phyloP scores from a whole-genome alignment of 2,888 invertebrate species.

The Hoplodrina blanda region DNA sequence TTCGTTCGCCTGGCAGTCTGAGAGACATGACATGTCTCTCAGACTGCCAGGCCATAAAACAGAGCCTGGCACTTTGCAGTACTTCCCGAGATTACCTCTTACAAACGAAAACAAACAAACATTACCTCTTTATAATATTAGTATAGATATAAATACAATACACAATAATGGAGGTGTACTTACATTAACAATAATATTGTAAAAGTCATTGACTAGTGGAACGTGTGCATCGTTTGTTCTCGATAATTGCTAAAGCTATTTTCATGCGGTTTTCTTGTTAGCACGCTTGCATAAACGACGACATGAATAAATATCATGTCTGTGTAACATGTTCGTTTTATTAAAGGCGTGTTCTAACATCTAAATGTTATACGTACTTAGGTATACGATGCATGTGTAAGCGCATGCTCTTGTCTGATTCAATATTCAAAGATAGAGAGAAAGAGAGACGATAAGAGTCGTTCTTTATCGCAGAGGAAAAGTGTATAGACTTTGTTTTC shows the following conservation, averaged over 20 bases:
- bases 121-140: too few species aligned
- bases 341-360: neutral
- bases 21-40: too few species aligned
- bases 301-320: slow-evolving; percentile 34
- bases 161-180: slow-evolving; percentile 3
- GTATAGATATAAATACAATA: slow-evolving; percentile 27
- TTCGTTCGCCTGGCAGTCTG: too few species aligned
- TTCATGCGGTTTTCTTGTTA: slow-evolving; percentile 39
- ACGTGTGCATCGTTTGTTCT: slow-evolving; percentile 36
- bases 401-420: neutral
- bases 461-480: too few species aligned
- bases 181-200: slow-evolving; percentile 12
- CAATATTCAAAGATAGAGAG: neutral
- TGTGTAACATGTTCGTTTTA: neutral
- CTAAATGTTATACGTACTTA: neutral
- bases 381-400: neutral
- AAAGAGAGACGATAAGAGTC: too few species aligned
- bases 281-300: slow-evolving; percentile 6
- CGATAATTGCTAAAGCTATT: slow-evolving; percentile 36
- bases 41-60: too few species aligned
- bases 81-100: too few species aligned
- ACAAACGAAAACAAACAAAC: too few species aligned
- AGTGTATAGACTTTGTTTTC: too few species aligned
- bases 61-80: too few species aligned
- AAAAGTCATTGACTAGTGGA: slow-evolving; percentile 35